Evolutionary conservation across 1,140 invertebrate genomes (phyloP).

Genomic region (Diploscapter pachys): DNA sequence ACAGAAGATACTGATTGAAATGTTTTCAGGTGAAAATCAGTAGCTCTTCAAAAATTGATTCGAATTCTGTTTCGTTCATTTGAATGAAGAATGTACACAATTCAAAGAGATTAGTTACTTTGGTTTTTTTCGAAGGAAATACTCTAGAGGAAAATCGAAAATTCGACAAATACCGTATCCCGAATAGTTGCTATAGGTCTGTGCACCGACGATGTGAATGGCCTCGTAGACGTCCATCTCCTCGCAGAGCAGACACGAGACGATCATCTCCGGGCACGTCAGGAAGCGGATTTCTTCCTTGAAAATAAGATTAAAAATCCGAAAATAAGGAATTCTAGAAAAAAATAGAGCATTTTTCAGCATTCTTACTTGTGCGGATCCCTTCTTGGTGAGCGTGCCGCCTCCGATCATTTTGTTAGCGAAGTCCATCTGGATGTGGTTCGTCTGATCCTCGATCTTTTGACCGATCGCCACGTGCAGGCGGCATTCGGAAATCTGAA

Average conservation of each 20-base stretch:
- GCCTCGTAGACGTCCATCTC: slow-evolving; percentile 77
- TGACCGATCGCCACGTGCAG: not conserved
- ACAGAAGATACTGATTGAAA: too few species aligned
- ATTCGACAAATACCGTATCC: slow-evolving; percentile 71
- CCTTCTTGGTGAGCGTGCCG: slow-evolving; percentile 76
- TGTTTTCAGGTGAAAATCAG: too few species aligned
- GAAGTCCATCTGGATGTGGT: slow-evolving; percentile 74
- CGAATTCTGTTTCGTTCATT: too few species aligned
- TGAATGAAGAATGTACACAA: too few species aligned
- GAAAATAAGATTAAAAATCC: slow-evolving; percentile 60
- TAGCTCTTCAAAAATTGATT: too few species aligned
- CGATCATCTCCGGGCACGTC: slow-evolving; percentile 87
- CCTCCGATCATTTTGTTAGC: slow-evolving; percentile 87
- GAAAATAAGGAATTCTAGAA: too few species aligned
- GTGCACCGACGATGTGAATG: slow-evolving; percentile 76
- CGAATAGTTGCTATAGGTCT: slow-evolving; percentile 78
- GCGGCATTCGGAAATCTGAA: too few species aligned
- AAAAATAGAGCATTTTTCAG: too few species aligned
- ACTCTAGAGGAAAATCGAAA: too few species aligned
- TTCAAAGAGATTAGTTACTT: too few species aligned
- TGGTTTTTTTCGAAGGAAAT: too few species aligned
- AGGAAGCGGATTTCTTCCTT: slow-evolving; percentile 97
- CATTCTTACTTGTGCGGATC: slow-evolving; percentile 70
- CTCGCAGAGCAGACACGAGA: slow-evolving; percentile 83
- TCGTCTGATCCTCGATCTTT: slow-evolving; percentile 28